A percentile compares a stretch with the other conserved stretches of the same genome.
phyloP scores from a whole-genome alignment of 2,113 vertebrate genomes.

The Pseudorasbora parva region DNA sequence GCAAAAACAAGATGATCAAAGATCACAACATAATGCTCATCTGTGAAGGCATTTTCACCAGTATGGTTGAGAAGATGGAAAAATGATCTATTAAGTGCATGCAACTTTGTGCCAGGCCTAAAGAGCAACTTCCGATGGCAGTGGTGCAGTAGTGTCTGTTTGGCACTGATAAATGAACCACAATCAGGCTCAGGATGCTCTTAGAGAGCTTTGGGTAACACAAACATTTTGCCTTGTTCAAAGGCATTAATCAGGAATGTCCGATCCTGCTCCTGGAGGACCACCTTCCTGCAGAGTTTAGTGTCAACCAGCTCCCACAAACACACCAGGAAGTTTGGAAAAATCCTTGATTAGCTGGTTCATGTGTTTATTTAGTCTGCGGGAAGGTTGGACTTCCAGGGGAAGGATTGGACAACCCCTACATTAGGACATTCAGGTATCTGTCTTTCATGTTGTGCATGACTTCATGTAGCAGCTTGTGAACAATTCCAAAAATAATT shows the following conservation, averaged over 20 bases:
- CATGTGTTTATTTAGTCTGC: not conserved
- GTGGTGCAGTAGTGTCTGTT: slow-evolving; percentile 44
- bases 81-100: slow-evolving; percentile 33
- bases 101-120: slow-evolving; percentile 37
- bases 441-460: not conserved
- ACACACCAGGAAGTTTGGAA: slow-evolving; percentile 1
- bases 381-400: not conserved
- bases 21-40: not conserved
- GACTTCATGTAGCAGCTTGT: no score
- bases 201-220: slow-evolving; percentile 16
- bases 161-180: slow-evolving; percentile 52
- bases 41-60: slow-evolving; percentile 1
- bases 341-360: not conserved
- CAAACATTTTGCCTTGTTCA: slow-evolving; percentile 15
- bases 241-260: slow-evolving; percentile 24
- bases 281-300: not conserved
- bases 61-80: not conserved
- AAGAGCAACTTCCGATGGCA: slow-evolving; percentile 44
- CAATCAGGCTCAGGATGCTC: not conserved
- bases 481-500: slow-evolving; percentile 53
- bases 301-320: not conserved
- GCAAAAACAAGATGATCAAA: slow-evolving; percentile 25
- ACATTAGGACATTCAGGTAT: slow-evolving; percentile 40
- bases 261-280: not conserved
- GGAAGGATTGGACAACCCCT: not conserved